Evolutionary conservation across 2,797 vertebrate species (phyloP).

Genomic region (Sardinella longiceps): DNA sequence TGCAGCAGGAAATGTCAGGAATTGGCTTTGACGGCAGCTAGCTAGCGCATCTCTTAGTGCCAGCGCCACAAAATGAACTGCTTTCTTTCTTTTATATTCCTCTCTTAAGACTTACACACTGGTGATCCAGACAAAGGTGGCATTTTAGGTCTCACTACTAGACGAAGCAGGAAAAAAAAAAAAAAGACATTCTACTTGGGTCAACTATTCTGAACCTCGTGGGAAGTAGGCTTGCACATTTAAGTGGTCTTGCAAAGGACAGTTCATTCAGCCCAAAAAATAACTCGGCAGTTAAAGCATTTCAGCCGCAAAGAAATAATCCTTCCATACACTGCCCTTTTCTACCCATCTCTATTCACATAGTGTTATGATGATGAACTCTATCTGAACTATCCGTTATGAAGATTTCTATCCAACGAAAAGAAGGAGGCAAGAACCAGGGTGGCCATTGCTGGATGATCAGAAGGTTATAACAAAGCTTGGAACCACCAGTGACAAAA

Average conservation of each 20-base stretch:
- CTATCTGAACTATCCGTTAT: no score
- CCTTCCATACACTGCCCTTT: not conserved
- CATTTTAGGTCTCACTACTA: not conserved
- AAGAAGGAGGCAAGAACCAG: not conserved
- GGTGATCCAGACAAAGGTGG: not conserved
- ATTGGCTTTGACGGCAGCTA: not conserved
- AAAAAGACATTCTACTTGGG: not conserved
- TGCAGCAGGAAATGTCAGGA: conserved; percentile 41
- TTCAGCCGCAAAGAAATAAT: not conserved
- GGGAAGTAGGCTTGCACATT: not conserved
- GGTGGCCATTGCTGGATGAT: not conserved
- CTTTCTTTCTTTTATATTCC: not conserved
- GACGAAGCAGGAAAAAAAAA: not conserved
- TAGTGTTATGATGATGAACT: not conserved
- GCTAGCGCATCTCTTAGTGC: not conserved
- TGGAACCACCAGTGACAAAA: not conserved
- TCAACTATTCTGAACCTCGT: not conserved
- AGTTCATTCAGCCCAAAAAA: conserved; percentile 6
- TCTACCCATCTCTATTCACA: not conserved
- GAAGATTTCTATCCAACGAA: not conserved
- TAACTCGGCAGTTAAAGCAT: not conserved
- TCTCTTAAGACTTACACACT: not conserved
- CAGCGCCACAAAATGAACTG: not conserved
- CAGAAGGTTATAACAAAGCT: not conserved
- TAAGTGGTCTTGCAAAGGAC: not conserved